Conservation (phyloP, 2,797 vertebrate species). For the Lophura swinhoii region DNA sequence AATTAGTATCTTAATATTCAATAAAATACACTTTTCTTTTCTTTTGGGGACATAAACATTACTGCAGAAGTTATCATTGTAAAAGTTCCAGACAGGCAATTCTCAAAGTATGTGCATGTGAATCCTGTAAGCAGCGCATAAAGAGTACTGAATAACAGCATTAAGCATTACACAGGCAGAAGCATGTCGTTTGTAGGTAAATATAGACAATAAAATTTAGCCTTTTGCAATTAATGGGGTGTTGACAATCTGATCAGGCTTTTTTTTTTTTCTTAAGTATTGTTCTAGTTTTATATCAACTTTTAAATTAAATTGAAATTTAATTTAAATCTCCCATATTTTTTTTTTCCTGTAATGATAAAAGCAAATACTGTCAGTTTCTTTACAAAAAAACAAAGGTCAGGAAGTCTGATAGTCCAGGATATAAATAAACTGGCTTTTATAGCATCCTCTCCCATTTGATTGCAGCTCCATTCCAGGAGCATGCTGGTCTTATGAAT, state of each 20-base stretch:
- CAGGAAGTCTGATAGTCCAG: not conserved
- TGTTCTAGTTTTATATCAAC: not conserved
- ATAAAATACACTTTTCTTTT: slow-evolving; percentile 15
- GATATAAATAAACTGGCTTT: not conserved
- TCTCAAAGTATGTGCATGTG: slow-evolving; percentile 71
- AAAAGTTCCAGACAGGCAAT: slow-evolving; percentile 69
- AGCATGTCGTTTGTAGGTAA: not conserved
- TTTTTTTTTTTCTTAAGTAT: not conserved
- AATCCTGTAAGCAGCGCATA: slow-evolving; percentile 62
- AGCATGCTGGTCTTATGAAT: not conserved
- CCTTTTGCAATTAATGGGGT: slow-evolving; percentile 1
- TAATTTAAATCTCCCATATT: not conserved
- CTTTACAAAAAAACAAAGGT: not conserved
- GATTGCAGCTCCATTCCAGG: not conserved
- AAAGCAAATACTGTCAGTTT: not conserved
- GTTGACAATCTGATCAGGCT: not conserved
- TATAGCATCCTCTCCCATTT: not conserved
- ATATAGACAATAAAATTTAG: slow-evolving; percentile 16
- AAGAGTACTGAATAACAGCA: not conserved
- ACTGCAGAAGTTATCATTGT: slow-evolving; percentile 72
- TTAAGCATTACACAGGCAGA: not conserved
- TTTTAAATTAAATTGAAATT: not conserved
- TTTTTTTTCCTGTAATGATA: not conserved
- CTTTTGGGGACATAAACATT: slow-evolving; percentile 70
- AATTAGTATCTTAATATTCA: not conserved